Evolutionary conservation across 2,888 invertebrate genomes (phyloP).

Genomic region (Reticulitermes lucifugus): DNA sequence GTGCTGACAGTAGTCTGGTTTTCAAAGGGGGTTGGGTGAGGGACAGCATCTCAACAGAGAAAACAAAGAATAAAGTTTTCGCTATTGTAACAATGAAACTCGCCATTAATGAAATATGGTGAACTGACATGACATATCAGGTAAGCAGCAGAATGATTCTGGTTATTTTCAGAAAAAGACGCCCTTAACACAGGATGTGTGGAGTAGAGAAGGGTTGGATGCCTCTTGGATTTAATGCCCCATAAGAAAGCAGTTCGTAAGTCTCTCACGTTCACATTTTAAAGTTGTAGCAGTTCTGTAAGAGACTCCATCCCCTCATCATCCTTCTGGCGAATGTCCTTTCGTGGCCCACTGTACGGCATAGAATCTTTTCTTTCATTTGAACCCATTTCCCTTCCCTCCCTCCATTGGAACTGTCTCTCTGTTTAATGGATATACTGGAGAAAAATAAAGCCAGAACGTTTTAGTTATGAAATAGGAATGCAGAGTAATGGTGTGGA

Average conservation of each 20-base stretch:
- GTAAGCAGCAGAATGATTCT: background rate
- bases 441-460: background rate
- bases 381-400: background rate
- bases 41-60: background rate
- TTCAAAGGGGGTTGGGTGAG: background rate
- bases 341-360: conserved; percentile 7
- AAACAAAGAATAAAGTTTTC: background rate
- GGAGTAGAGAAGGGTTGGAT: background rate
- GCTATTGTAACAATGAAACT: background rate
- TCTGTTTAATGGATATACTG: background rate
- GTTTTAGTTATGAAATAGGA: background rate
- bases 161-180: background rate
- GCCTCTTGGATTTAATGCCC: conserved; percentile 17
- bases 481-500: conserved; percentile 10
- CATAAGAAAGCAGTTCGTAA: conserved; percentile 18
- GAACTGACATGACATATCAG: background rate
- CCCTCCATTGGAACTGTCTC: background rate
- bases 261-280: conserved; percentile 22
- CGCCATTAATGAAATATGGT: background rate
- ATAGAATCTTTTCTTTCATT: conserved; percentile 15
- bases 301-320: background rate
- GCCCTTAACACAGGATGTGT: background rate
- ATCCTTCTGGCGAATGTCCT: background rate
- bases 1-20: background rate
- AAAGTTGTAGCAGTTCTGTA: conserved; percentile 13